phyloP scores from a whole-genome alignment of 1,140 invertebrate genomes.

The Andrena cerasifolii region DNA sequence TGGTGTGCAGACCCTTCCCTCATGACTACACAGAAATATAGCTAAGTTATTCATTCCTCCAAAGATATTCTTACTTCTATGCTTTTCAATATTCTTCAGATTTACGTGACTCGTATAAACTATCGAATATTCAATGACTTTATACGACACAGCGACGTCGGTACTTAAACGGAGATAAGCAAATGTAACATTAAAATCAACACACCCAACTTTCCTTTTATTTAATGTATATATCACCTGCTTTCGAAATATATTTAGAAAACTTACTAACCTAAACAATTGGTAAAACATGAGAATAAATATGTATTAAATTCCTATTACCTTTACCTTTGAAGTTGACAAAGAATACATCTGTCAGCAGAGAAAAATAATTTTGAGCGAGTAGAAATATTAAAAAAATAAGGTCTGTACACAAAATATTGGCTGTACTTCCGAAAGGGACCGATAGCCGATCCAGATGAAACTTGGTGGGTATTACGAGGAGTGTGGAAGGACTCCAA shows the following conservation, averaged over 20 bases:
- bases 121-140: conserved; percentile 15
- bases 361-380: conserved; percentile 45
- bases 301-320: conserved; percentile 49
- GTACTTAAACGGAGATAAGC: neutral
- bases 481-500: no score
- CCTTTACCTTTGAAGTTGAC: conserved; percentile 38
- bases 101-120: conserved; percentile 25
- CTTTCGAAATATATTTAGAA: conserved; percentile 6
- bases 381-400: conserved; percentile 47
- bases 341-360: conserved; percentile 45
- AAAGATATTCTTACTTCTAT: conserved; percentile 67
- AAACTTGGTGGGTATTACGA: no score
- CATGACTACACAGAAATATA: conserved; percentile 80
- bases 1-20: conserved; percentile 78
- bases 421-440: no score
- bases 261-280: conserved; percentile 16
- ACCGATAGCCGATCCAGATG: no score
- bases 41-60: conserved; percentile 78
- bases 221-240: conserved; percentile 7
- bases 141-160: neutral
- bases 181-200: conserved; percentile 27
- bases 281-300: conserved; percentile 29
- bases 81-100: conserved; percentile 53
- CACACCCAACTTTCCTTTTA: conserved; percentile 32
- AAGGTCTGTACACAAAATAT: conserved; percentile 21